Evolutionary conservation across 2,797 vertebrate species (phyloP).

Genomic region (Lophius americanus): DNA sequence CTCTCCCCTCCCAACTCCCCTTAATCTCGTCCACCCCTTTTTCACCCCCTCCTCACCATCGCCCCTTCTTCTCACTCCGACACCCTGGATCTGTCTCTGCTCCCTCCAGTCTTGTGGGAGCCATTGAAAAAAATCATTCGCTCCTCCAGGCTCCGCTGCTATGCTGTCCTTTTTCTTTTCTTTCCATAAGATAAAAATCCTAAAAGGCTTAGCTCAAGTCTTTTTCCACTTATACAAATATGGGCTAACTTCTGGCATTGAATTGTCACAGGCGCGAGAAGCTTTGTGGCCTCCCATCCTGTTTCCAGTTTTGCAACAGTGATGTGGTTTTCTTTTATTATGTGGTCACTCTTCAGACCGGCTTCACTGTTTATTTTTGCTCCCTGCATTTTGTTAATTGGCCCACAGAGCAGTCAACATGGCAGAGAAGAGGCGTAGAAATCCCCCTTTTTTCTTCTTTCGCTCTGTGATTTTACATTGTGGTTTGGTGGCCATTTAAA

Average conservation of each 20-base stretch:
- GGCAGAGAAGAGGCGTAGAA: slow-evolving; percentile 10
- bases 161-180: slow-evolving; percentile 21
- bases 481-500: slow-evolving; percentile 30
- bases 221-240: not conserved
- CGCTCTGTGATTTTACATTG: slow-evolving; percentile 15
- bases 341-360: slow-evolving; percentile 17
- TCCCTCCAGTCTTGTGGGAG: slow-evolving; percentile 56
- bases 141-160: slow-evolving; percentile 29
- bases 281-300: not conserved
- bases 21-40: not conserved
- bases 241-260: slow-evolving; percentile 1
- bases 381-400: slow-evolving; percentile 22
- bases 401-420: slow-evolving; percentile 5
- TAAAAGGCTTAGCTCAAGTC: not conserved
- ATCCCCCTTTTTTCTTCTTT: not conserved
- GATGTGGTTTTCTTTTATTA: slow-evolving; percentile 3
- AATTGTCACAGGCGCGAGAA: not conserved
- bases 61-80: not conserved
- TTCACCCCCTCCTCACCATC: not conserved
- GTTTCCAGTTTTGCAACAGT: not conserved
- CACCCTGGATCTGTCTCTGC: not conserved
- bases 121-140: slow-evolving; percentile 72
- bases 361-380: slow-evolving; percentile 10
- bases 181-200: slow-evolving; percentile 5
- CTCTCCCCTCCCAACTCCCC: not conserved